Base-by-base conservation (phyloP, 2,113 vertebrate species). In the Gulo gulo region DNA sequence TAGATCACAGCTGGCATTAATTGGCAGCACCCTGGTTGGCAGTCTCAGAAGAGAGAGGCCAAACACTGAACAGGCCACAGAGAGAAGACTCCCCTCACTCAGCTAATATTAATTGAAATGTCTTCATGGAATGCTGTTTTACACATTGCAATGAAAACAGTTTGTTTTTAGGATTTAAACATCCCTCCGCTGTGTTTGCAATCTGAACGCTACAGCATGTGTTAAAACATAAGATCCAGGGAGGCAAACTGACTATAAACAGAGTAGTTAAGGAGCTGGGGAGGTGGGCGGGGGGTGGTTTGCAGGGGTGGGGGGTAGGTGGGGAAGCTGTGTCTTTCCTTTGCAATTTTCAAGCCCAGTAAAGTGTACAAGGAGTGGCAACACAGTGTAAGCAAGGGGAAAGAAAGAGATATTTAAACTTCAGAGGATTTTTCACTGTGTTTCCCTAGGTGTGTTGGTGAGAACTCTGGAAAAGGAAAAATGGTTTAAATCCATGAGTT, bases 1-100 rank as follows among this genome's bases (percentile, higher is more conserved):
- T 98, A 97, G 98, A 98, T 98, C 98, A 98, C 98, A 98, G 98
- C 98, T 98, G 98, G 98, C 97, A 98, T 98, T 98, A 98, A 98
- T 98, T 98, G 98, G 98, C 97, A 98, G 97, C 97, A 88, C 97
- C 97, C 98, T 96, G 94, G 97, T 89, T 98, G 97, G 98, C 97
- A 98, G 98, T 94, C 97, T 97, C 94, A 55, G 95, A 91, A 86
- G 96, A 92, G 76, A 97, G 94, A 97, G 97, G 89, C 85, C 71
- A 52, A 98, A 96, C 63, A 81, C 86, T 96, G 97, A 93, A 88
- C 55, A 69, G 71, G 90, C 84, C 98, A 95, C 94, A 55, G 97
- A 82, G 93, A 82, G 55, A 97, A 87, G 90, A 4, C 59, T 85
- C 94, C 81, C 93, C 93, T 94, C 74, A 96, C 59, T 91, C 97